Base-by-base conservation (phyloP, 2,888 invertebrate genomes). In the Drosophila vallismaia region DNA sequence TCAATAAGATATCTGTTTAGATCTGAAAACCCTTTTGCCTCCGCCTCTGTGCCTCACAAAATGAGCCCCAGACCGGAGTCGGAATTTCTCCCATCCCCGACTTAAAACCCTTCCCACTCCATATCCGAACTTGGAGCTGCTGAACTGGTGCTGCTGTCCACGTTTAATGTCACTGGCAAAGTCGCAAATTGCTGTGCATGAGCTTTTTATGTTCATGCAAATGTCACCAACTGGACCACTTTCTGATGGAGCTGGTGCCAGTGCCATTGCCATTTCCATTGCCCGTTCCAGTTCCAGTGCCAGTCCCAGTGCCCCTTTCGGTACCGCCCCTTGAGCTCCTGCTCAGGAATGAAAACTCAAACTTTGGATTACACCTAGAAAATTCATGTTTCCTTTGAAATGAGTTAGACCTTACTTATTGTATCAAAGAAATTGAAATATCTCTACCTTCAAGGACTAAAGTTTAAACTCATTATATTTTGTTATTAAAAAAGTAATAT, bases 121-220 rank as follows among this genome's bases (percentile, higher is more conserved):
- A 31, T 31, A 9, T 14, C 40, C 62, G 33, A 52, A 63, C 67
- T 63, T 63, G 63, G 67, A 45, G 52, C 63, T 45, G 52, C 44
- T 58, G 46, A n/a, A 46, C 51, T 51, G 45, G 42, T 57, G 56
- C 54, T 70, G 74, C 66, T 86, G 88, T 83, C 84, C 82, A 83
- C 87, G 87, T 87, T 88, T 79, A 81, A 86, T 88, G 81, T 88
- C 89, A 80, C 81, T 88, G 80, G 84, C 89, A 88, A 89, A 86
- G 86, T 88, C 79, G 81, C 86, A 89, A 89, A 89, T 86, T 88
- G 86, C 86, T 89, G 88, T 88, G 86, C 89, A 89, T 88, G 88
- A 86, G 89, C 89, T 83, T 86, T 88, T 87, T 88, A 88, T 88
- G 88, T 88, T 85, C 88, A 85, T 85, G 85, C 85, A 85, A 85